Evolutionary conservation across 2,113 vertebrate species (phyloP), one percentile per base, ranked within the genome.

Genomic region (Lophochroa leadbeateri): DNA sequence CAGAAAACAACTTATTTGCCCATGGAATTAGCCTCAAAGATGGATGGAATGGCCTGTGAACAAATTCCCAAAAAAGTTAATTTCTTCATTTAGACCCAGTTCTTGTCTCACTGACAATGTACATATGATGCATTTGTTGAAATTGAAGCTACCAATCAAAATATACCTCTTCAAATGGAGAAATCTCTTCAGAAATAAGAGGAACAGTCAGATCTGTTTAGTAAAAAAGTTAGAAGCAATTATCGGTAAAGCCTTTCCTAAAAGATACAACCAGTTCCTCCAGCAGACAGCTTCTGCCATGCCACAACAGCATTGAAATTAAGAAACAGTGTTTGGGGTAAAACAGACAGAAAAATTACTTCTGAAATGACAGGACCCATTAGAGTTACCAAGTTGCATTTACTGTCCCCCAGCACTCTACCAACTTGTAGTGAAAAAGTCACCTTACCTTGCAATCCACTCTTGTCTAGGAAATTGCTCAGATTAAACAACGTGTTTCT

Each of bases 401-500:
- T 19, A 49, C 19, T 47, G 17, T 12, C 14, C 33, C 33, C 21
- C 39, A 70, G 23, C 29, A 74, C n/a, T 52, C 24, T 11, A 76
- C 16, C 17, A 47, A 35, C 14, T 55, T 52, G 3, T 18, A 53
- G 64, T 27, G 9, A 44, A 64, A 81, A 57, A 37, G 64, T 31
- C 1, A 5, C 37, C 98, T 97, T 98, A 99, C 99, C 99, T 97
- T 99, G 99, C 60, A 99, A 99, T 95, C 99, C 99, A 86, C 99
- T 99, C 98, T 99, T 99, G 98, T 99, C 99, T 98, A 99, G 98
- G 98, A 99, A 99, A 98, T 99, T 99, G 98, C 99, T 99, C 97
- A 99, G 98, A 97, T 99, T 99, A 98, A 99, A 99, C 96, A 99
- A 98, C 2, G 99, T 99, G 98, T 99, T 99, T 98, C 99, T 99